Conservation (phyloP, 1,140 invertebrate species). For the Lepidostoma basale region DNA sequence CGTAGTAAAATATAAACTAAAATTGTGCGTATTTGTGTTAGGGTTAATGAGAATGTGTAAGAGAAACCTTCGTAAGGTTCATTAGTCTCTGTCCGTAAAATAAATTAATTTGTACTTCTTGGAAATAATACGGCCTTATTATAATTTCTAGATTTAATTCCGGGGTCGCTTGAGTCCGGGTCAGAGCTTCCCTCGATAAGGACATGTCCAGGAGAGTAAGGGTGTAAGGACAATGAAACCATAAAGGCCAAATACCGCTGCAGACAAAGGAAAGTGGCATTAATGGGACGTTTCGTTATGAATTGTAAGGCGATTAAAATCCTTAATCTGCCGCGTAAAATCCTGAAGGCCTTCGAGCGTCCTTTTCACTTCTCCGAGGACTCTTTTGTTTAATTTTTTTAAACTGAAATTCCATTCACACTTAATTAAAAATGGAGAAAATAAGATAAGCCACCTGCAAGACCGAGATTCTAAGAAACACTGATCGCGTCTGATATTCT, state of each 20-base stretch:
- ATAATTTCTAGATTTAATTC: too few species aligned
- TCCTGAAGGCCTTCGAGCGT: not conserved
- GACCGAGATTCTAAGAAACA: too few species aligned
- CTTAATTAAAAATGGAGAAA: not conserved
- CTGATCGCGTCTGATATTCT: too few species aligned
- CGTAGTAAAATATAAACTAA: too few species aligned
- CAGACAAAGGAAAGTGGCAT: not conserved
- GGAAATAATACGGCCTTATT: too few species aligned
- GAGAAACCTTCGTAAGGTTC: too few species aligned
- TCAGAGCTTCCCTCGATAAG: not conserved
- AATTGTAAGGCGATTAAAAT: constrained; percentile 28
- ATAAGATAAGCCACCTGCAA: too few species aligned
- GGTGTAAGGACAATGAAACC: constrained; percentile 24
- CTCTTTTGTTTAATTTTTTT: constrained; percentile 1
- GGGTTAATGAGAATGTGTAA: too few species aligned
- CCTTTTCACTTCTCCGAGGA: not conserved
- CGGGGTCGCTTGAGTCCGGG: not conserved
- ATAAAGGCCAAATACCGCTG: constrained; percentile 21
- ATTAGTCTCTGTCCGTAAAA: too few species aligned
- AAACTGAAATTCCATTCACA: not conserved
- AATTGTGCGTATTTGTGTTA: too few species aligned
- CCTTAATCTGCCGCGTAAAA: constrained; percentile 13
- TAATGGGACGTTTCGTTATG: constrained; percentile 22
- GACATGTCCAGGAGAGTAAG: not conserved
- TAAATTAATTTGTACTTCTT: too few species aligned